Percentiles rank a stretch among this genome's conserved stretches.
Conservation (phyloP, 2,797 vertebrate species). For the Acanthurus lineatus region DNA sequence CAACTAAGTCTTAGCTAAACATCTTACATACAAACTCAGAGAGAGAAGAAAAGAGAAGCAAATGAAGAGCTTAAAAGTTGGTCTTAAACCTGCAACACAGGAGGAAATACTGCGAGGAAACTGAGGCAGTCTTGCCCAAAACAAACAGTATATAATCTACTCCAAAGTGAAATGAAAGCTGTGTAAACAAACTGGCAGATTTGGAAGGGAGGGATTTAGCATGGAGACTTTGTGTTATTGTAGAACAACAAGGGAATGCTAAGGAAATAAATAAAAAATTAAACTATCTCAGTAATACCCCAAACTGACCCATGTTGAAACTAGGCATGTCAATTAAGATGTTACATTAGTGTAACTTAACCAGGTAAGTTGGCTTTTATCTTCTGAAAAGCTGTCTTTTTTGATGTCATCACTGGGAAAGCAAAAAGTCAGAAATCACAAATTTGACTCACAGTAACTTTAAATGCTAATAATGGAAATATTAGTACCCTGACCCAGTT, state of each 20-base stretch:
- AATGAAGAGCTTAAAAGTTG: slow-evolving; percentile 73
- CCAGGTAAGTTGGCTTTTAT: background rate
- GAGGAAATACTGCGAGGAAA: slow-evolving; percentile 51
- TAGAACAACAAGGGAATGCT: slow-evolving; percentile 54
- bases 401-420: no score
- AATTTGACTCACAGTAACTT: no score
- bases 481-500: no score
- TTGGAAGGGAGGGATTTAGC: slow-evolving; percentile 64
- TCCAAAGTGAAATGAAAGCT: slow-evolving; percentile 74
- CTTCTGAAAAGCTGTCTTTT: no score
- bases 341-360: slow-evolving; percentile 6
- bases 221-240: slow-evolving; percentile 62
- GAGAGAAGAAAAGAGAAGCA: slow-evolving; percentile 50
- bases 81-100: slow-evolving; percentile 53
- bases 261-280: slow-evolving; percentile 57
- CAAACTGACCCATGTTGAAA: slow-evolving; percentile 26
- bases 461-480: no score
- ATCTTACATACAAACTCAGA: slow-evolving; percentile 67
- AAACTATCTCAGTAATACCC: slow-evolving; percentile 46
- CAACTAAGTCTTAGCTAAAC: slow-evolving; percentile 70
- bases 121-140: slow-evolving; percentile 47
- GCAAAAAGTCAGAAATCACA: no score
- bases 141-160: slow-evolving; percentile 73
- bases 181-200: slow-evolving; percentile 73
- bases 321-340: background rate